phyloP scores from a whole-genome alignment of 2,113 vertebrate genomes.

The Neopipo cinnamomea region DNA sequence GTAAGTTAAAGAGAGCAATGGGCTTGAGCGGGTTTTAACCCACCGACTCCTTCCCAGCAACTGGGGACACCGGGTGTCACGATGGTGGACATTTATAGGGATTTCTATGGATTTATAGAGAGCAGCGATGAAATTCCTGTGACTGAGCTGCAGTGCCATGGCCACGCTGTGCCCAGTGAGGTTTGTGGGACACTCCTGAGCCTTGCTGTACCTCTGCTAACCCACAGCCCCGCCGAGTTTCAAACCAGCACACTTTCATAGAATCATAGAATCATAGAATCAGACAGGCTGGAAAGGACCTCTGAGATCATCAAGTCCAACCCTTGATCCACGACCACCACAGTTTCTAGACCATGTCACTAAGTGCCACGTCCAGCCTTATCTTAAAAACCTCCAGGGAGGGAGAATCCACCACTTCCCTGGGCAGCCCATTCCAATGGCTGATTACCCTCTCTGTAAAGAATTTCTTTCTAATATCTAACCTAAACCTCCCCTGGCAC shows the following conservation, averaged over 20 bases:
- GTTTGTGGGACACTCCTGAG: not conserved
- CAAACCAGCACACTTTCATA: not conserved
- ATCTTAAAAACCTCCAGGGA: too few species aligned
- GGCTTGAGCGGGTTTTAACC: not conserved
- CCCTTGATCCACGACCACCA: too few species aligned
- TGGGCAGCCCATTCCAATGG: too few species aligned
- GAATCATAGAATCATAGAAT: too few species aligned
- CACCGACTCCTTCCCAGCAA: not conserved
- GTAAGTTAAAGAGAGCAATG: not conserved
- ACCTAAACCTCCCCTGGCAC: too few species aligned
- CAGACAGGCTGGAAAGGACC: too few species aligned
- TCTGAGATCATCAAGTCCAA: too few species aligned
- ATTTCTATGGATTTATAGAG: accelerated
- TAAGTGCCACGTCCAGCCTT: too few species aligned
- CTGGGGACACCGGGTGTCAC: not conserved
- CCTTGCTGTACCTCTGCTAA: not conserved
- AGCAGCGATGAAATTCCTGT: not conserved
- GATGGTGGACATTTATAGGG: not conserved
- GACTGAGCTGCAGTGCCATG: not conserved
- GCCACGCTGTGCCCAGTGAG: not conserved
- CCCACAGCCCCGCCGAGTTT: not conserved
- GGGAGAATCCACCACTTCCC: too few species aligned
- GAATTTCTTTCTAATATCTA: too few species aligned
- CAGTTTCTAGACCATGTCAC: too few species aligned
- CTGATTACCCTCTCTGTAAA: too few species aligned